phyloP scores from a whole-genome alignment of 2,113 vertebrate species.

The Pipra filicauda region DNA sequence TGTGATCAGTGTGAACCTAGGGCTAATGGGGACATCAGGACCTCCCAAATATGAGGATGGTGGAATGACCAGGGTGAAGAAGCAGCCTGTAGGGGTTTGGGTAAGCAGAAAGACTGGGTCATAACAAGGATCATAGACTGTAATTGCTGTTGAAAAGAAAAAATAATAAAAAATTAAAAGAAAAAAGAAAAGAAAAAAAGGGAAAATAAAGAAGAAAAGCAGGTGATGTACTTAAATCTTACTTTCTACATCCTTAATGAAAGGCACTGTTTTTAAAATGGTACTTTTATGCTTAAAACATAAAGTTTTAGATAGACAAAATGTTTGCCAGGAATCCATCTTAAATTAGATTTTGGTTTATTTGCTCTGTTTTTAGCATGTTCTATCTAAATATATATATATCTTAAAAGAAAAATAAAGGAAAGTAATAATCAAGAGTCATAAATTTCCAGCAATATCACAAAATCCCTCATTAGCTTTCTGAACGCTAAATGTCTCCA shows the following conservation, averaged over 20 bases:
- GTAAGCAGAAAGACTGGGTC: constrained; percentile 38
- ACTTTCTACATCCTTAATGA: constrained; percentile 75
- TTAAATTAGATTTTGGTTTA: constrained; percentile 74
- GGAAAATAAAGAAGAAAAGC: not conserved
- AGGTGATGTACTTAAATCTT: constrained; percentile 55
- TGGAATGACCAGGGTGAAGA: constrained; percentile 32
- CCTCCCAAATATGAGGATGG: constrained; percentile 27
- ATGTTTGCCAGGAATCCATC: constrained; percentile 58
- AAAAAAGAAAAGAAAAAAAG: not conserved
- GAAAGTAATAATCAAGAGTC: constrained; percentile 48
- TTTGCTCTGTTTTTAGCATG: constrained; percentile 62
- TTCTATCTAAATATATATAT: constrained; percentile 63
- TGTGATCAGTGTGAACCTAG: constrained; percentile 58
- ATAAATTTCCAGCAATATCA: constrained; percentile 64
- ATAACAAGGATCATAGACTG: constrained; percentile 39
- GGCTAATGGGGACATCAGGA: constrained; percentile 53
- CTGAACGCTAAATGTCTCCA: constrained; percentile 53
- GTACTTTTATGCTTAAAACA: constrained; percentile 64
- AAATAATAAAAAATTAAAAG: not conserved
- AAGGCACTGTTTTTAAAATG: constrained; percentile 78
- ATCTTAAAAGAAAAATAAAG: constrained; percentile 58
- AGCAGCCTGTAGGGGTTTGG: constrained; percentile 1
- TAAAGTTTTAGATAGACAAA: constrained; percentile 66
- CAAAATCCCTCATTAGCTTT: constrained; percentile 64
- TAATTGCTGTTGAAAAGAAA: constrained; percentile 50